phyloP scores from a whole-genome alignment of 2,888 invertebrate species.

The Bibio marci region DNA sequence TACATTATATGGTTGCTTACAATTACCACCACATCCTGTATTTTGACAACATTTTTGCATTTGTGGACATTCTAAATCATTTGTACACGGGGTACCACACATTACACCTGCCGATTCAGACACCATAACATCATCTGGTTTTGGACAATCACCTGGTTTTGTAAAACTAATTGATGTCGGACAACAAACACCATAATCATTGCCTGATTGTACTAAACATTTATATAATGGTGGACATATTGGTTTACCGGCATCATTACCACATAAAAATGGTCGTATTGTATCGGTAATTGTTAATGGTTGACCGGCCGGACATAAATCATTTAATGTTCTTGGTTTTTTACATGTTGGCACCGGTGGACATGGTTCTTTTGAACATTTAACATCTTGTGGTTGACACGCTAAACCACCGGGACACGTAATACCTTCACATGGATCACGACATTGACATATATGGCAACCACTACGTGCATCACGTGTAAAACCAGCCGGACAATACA shows the following conservation, averaged over 20 bases:
- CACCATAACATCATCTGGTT: conserved; percentile 25
- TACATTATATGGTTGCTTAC: conserved; percentile 56
- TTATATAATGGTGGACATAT: conserved; percentile 67
- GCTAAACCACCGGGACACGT: conserved; percentile 58
- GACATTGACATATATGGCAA: conserved; percentile 63
- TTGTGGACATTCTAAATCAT: conserved; percentile 66
- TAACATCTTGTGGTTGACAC: conserved; percentile 62
- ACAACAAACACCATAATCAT: conserved; percentile 79
- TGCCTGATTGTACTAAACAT: conserved; percentile 60
- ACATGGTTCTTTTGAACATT: conserved; percentile 62
- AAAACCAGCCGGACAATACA: conserved; percentile 75
- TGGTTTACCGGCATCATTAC: conserved; percentile 63
- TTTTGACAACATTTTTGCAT: conserved; percentile 69
- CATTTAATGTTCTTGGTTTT: conserved; percentile 56
- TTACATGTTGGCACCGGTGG: conserved; percentile 73
- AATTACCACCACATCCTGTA: conserved; percentile 54
- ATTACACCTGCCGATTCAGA: conserved; percentile 25
- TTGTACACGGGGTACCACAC: conserved; percentile 52
- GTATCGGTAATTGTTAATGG: conserved; percentile 55
- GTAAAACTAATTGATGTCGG: conserved; percentile 58
- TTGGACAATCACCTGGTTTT: conserved; percentile 63
- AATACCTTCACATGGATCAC: conserved; percentile 61
- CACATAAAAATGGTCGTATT: conserved; percentile 65
- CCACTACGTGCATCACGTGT: conserved; percentile 47
- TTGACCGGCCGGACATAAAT: conserved; percentile 53